phyloP scores from a whole-genome alignment of 1,140 invertebrate genomes.

The Colletes gigas region DNA sequence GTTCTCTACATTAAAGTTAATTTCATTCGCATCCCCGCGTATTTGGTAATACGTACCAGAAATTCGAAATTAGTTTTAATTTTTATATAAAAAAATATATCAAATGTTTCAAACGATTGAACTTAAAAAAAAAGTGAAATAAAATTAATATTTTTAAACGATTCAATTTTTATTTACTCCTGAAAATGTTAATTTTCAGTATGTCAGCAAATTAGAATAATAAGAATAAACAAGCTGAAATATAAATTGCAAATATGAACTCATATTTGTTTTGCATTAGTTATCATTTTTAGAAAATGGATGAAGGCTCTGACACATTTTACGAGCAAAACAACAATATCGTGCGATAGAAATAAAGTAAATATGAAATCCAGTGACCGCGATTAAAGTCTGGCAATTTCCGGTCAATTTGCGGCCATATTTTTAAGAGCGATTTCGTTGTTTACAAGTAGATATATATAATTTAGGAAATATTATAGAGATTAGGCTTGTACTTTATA shows the following conservation, averaged over 20 bases:
- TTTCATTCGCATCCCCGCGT: neutral
- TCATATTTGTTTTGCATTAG: too few relatives aligned
- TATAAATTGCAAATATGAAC: too few relatives aligned
- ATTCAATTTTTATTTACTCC: too few relatives aligned
- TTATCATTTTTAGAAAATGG: too few relatives aligned
- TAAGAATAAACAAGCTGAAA: too few relatives aligned
- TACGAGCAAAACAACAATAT: neutral
- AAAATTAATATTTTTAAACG: too few relatives aligned
- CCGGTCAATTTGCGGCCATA: constrained; percentile 1
- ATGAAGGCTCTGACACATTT: neutral
- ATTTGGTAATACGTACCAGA: neutral
- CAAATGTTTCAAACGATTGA: too few relatives aligned
- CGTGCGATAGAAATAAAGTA: neutral
- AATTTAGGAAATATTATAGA: too few relatives aligned
- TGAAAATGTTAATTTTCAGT: too few relatives aligned
- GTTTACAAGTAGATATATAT: neutral
- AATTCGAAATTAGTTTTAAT: neutral
- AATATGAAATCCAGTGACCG: neutral
- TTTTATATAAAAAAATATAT: too few relatives aligned
- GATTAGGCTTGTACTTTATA: neutral
- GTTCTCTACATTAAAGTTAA: neutral
- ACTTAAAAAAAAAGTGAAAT: too few relatives aligned
- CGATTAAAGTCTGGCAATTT: constrained; percentile 16
- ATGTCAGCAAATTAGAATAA: too few relatives aligned
- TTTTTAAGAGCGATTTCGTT: neutral